These are phyloP conservation scores for Steinernema khuongi DNA, from an alignment of 1,140 invertebrate species.

Conservation along the genomic window DNA sequence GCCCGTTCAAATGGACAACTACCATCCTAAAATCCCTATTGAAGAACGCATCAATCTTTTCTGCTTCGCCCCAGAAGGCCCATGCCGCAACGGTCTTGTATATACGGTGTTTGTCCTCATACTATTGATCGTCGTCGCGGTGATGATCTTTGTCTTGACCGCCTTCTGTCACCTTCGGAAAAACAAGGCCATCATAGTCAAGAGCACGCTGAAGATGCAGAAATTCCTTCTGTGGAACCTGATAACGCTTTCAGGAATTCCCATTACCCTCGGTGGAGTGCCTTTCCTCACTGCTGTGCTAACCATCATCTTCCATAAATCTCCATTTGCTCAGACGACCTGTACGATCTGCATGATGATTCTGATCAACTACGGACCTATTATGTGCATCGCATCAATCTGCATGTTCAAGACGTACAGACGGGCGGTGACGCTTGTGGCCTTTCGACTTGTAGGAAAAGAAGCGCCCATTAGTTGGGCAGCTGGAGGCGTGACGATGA, in stretches of 20 bases:
- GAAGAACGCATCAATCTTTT: too few species aligned
- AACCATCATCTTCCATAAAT: neutral
- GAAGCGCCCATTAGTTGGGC: too few species aligned
- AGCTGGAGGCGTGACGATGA: too few species aligned
- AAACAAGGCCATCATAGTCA: neutral
- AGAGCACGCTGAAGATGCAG: neutral
- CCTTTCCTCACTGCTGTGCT: neutral
- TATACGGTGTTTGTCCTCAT: neutral
- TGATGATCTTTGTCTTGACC: neutral
- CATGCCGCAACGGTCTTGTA: too few species aligned
- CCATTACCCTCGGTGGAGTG: neutral
- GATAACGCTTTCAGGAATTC: neutral
- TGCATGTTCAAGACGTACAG: neutral
- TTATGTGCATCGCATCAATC: neutral
- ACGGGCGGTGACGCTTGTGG: neutral
- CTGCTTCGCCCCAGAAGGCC: too few species aligned
- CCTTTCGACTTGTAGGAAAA: too few species aligned
- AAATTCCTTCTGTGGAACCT: conserved; percentile 2
- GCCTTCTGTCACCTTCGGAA: neutral
- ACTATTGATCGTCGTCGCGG: neutral
- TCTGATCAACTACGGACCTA: neutral
- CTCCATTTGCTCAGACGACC: neutral
- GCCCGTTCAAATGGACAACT: too few species aligned
- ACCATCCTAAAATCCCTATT: too few species aligned
- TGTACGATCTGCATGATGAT: neutral